Base-by-base conservation (phyloP, 2,888 invertebrate species). In the Shargacucullia verbasci region DNA sequence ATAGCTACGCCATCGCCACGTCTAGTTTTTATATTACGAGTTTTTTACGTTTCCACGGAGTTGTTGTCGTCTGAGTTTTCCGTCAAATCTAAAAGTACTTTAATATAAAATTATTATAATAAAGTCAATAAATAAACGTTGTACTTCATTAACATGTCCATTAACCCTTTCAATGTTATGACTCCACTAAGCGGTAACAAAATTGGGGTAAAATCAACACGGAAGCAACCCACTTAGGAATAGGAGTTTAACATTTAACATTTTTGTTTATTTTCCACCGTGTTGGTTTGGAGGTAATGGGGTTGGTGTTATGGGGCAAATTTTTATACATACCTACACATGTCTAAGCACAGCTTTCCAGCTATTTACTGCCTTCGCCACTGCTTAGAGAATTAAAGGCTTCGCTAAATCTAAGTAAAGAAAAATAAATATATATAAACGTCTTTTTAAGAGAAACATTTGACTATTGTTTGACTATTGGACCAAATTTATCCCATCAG, bases 251-350 rank as follows among this genome's bases (percentile, higher is more conserved):
- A 49, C 45, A 20, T 20, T 20, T 35, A 37, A 41, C n/a, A 39
- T 59, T 12, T 47, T 40, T 66, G 34, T 66, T 66, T 46, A 59
- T 46, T 39, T 48, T 43, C 27, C 41, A 11, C 48, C 31, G 45
- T 58, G 40, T 58, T 70, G 59, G 47, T 41, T 14, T 29, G 29
- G 27, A n/a, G 14, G 29, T 33, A 15, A 39, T 39, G 65, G 66
- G n/a, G n/a, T n/a, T n/a, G n/a, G n/a, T n/a, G n/a, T 59, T 45
- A 71, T 53, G 35, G 40, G 25, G 31, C 12, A 27, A 35, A 47
- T 20, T 49, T 70, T 61, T 70, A 20, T 65, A 35, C 52, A 65
- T 70, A 20, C 20, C 2, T 20, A 20, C 71, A 71, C 66, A 49
- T 59, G 40, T 13, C 10, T 59, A 37, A 56, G 49, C 48, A 64